Evolutionary conservation across 1,140 invertebrate species (phyloP).

Genomic region (Sesamia nonagrioides): DNA sequence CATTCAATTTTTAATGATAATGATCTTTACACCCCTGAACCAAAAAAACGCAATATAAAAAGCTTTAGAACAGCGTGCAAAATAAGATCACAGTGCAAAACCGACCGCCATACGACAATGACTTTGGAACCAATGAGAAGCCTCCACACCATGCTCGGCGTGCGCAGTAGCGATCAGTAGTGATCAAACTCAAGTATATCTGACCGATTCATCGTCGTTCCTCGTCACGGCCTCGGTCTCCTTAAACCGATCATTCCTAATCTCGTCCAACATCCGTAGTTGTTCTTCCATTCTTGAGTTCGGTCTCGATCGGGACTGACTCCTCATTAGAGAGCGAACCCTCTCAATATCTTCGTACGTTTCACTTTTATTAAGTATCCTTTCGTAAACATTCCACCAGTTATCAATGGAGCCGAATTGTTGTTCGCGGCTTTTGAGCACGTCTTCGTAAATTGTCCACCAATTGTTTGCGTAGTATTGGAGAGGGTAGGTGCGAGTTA

Average conservation of each 20-base stretch:
- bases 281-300: slow-evolving; percentile 81
- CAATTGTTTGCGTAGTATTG: slow-evolving; percentile 87
- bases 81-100: slow-evolving; percentile 10
- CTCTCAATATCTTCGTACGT: slow-evolving; percentile 67
- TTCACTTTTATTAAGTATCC: slow-evolving; percentile 73
- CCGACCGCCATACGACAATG: slow-evolving; percentile 16
- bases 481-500: slow-evolving; percentile 79
- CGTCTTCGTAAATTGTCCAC: slow-evolving; percentile 86
- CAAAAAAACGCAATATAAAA: slow-evolving; percentile 9
- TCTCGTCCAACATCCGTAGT: slow-evolving; percentile 75
- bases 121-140: not conserved
- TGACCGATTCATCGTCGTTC: slow-evolving; percentile 76
- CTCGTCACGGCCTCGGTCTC: slow-evolving; percentile 73
- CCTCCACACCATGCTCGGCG: slow-evolving; percentile 50
- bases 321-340: slow-evolving; percentile 66
- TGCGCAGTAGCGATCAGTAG: not conserved
- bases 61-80: slow-evolving; percentile 17
- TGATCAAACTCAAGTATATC: slow-evolving; percentile 1
- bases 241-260: slow-evolving; percentile 73
- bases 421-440: slow-evolving; percentile 79
- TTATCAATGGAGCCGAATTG: slow-evolving; percentile 86
- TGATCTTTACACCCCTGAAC: too few species aligned
- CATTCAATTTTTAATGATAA: not conserved
- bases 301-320: slow-evolving; percentile 60
- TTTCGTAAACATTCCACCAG: slow-evolving; percentile 86